Conservation (phyloP, 2,888 invertebrate genomes). For the Cacoxenus indagator region DNA sequence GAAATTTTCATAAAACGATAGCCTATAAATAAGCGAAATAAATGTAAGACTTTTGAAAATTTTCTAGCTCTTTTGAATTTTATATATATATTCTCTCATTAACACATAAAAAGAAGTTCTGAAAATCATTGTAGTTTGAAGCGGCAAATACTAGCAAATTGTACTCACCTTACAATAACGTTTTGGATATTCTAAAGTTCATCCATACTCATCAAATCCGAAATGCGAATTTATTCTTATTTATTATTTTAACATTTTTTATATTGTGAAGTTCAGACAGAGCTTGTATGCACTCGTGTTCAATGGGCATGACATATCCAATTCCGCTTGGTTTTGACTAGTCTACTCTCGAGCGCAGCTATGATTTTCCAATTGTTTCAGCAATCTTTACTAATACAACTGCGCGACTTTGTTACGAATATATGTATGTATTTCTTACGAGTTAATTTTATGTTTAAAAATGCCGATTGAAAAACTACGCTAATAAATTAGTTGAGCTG, state of each 20-base stretch:
- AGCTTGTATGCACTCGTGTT: not conserved
- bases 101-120: no score
- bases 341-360: not conserved
- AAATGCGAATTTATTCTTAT: not conserved
- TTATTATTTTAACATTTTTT: not conserved
- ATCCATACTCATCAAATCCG: not conserved
- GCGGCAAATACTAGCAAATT: no score
- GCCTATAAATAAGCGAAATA: no score
- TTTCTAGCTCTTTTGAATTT: no score
- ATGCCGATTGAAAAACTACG: slow-evolving; percentile 1
- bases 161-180: not conserved
- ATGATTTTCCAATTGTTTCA: not conserved
- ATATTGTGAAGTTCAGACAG: no score
- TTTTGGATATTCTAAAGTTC: not conserved
- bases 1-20: no score
- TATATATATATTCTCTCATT: no score
- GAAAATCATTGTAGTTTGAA: no score
- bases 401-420: not conserved
- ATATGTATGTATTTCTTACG: slow-evolving; percentile 29
- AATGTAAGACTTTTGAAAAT: no score
- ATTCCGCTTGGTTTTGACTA: not conserved
- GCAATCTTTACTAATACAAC: not conserved
- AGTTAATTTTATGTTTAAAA: slow-evolving; percentile 19
- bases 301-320: no score
- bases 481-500: slow-evolving; percentile 33